Percentiles rank a stretch among this genome's conserved stretches.
Conservation (phyloP, 2,888 invertebrate species). For the Poecilobothrus nobilitatus region DNA sequence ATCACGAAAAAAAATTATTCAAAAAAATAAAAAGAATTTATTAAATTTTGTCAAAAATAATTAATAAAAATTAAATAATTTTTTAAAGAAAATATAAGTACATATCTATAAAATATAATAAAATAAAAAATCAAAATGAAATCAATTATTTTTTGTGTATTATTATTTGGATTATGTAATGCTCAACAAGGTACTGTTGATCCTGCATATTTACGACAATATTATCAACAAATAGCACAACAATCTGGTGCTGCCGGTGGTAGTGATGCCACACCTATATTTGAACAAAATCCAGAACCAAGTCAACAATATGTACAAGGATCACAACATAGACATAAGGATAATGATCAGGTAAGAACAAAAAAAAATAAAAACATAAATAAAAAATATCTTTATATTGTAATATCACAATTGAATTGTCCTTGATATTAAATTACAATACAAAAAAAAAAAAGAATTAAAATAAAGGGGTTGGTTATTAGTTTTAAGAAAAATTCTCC, state of each 20-base stretch:
- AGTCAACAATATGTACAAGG: constrained; percentile 46
- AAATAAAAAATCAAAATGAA: background rate
- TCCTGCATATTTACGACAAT: constrained; percentile 42
- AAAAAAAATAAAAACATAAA: background rate
- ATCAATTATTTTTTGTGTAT: constrained; percentile 2
- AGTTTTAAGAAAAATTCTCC: no score
- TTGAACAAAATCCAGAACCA: constrained; percentile 45
- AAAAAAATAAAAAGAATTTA: background rate
- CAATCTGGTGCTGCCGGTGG: constrained; percentile 44
- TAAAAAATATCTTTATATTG: no score
- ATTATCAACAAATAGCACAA: constrained; percentile 38
- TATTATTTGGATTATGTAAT: constrained; percentile 13
- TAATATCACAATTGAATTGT: no score
- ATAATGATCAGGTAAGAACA: constrained; percentile 36
- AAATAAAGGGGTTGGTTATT: no score
- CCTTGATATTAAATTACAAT: no score
- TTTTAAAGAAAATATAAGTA: no score
- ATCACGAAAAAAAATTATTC: background rate
- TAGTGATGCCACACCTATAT: constrained; percentile 44
- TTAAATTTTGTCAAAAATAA: background rate
- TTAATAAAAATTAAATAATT: no score
- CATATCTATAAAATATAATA: no score
- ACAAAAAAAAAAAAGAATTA: no score
- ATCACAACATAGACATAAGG: constrained; percentile 44
- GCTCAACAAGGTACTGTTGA: constrained; percentile 38